These are phyloP conservation scores for Trogon melanurus DNA, from an alignment of 2,113 vertebrate species.

Conservation along the genomic window DNA sequence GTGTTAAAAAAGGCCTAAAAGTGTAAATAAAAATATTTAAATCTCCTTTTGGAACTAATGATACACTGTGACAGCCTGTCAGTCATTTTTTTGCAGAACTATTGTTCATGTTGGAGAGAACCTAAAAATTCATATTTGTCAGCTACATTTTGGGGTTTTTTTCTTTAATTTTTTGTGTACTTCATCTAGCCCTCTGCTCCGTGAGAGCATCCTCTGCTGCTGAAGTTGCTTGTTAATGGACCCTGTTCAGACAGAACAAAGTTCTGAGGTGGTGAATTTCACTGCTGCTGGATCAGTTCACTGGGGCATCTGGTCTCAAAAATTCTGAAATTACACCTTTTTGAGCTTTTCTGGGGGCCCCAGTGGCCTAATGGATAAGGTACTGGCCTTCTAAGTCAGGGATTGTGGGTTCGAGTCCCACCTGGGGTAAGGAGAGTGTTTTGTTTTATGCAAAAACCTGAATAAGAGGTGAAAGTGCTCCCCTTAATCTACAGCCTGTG, in stretches of 20 bases:
- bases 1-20: neutral
- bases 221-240: rapidly evolving
- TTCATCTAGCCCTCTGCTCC: neutral
- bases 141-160: neutral
- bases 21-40: slow-evolving; percentile 21
- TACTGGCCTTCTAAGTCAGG: slow-evolving; percentile 48
- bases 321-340: neutral
- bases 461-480: rapidly evolving
- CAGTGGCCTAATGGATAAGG: slow-evolving; percentile 53
- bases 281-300: rapidly evolving
- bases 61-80: neutral
- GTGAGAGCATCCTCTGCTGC: neutral
- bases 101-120: neutral
- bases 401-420: slow-evolving; percentile 42
- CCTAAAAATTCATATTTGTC: neutral
- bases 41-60: neutral
- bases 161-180: neutral
- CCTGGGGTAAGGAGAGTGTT: neutral
- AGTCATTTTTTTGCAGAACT: neutral
- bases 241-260: rapidly evolving
- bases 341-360: rapidly evolving
- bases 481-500: no score
- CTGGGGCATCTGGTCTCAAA: neutral
- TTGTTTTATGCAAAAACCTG: neutral
- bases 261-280: no score